Conservation (phyloP, 2,113 vertebrate species). For the Cnemophilus loriae region DNA sequence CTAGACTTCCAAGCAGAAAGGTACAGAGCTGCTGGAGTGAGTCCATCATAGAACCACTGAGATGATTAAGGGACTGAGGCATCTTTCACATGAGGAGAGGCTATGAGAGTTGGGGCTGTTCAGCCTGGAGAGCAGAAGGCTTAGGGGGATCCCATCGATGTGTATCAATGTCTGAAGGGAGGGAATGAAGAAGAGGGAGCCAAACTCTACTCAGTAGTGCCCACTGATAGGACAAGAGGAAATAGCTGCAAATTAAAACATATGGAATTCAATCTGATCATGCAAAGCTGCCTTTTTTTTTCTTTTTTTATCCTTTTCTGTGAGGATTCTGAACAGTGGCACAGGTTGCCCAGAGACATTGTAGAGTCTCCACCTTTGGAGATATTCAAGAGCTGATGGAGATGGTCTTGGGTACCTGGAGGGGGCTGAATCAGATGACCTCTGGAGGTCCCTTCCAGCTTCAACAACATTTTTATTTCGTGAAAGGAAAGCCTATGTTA, state of each 20-base stretch:
- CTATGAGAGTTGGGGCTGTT: neutral
- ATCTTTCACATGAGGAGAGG: neutral
- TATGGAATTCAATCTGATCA: neutral
- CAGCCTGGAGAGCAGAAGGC: neutral
- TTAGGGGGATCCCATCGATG: neutral
- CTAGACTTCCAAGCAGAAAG: neutral
- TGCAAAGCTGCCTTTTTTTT: accelerated
- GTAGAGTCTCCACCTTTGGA: neutral
- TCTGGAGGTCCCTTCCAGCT: neutral
- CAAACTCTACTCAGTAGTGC: neutral
- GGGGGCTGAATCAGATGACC: neutral
- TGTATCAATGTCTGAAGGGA: neutral
- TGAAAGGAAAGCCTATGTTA: neutral
- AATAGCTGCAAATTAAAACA: neutral
- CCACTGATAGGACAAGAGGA: neutral
- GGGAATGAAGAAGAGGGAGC: neutral
- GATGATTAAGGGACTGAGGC: neutral
- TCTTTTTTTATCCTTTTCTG: neutral
- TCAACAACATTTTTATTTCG: neutral
- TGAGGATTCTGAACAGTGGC: neutral
- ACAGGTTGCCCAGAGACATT: neutral
- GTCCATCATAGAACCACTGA: neutral
- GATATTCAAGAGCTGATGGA: neutral
- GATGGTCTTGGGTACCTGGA: neutral
- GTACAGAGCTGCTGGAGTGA: accelerated